phyloP scores from a whole-genome alignment of 2,113 vertebrate species.

The Charina bottae region DNA sequence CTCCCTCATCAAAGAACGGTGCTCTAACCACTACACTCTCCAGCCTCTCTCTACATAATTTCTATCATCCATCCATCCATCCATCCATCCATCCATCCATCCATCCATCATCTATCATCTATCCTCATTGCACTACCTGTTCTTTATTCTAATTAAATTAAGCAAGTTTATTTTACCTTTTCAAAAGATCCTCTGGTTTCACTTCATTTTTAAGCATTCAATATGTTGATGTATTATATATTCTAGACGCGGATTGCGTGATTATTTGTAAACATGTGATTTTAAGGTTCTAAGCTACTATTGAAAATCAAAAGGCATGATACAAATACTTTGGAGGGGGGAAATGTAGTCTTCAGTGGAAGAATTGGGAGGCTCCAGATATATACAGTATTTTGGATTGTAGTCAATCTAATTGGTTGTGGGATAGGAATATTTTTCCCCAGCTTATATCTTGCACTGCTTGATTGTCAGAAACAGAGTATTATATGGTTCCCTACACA shows the following conservation, averaged over 20 bases:
- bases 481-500: not conserved
- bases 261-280: not conserved
- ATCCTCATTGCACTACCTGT: not conserved
- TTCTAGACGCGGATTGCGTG: not conserved
- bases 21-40: not conserved
- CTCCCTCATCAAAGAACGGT: no score
- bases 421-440: not conserved
- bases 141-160: not conserved
- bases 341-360: not conserved
- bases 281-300: not conserved
- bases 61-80: no score
- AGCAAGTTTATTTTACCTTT: not conserved
- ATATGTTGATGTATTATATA: not conserved
- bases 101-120: no score
- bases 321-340: not conserved
- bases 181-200: not conserved
- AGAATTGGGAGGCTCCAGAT: not conserved
- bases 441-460: not conserved
- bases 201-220: not conserved
- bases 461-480: not conserved
- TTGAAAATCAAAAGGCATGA: not conserved
- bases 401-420: not conserved
- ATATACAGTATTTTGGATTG: not conserved
- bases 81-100: no score
- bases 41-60: not conserved